Conservation (phyloP, 2,113 vertebrate species). For the Phalacrocorax brasilianus region DNA sequence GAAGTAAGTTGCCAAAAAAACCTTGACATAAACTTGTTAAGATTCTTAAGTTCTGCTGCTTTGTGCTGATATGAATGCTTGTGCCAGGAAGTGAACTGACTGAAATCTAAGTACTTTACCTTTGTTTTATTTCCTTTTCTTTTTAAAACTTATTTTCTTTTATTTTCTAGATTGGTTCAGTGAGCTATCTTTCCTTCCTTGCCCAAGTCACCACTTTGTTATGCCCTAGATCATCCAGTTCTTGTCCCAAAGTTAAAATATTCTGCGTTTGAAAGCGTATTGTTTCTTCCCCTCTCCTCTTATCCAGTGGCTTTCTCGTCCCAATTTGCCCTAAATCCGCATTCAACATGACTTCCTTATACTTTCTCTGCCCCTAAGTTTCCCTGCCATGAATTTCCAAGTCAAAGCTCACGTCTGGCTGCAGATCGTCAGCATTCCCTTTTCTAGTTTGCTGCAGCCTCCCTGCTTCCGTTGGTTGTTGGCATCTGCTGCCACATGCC, state of each 20-base stretch:
- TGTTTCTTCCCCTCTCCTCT: background rate
- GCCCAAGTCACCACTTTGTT: background rate
- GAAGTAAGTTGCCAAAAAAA: background rate
- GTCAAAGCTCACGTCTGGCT: constrained; percentile 6
- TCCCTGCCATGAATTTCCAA: background rate
- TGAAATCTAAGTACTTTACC: background rate
- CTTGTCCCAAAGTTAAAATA: background rate
- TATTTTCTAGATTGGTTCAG: background rate
- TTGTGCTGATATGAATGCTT: background rate
- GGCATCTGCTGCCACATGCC: background rate
- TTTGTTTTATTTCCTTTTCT: background rate
- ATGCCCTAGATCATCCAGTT: background rate
- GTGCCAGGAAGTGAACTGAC: background rate
- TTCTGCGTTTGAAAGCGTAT: background rate
- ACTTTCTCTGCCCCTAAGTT: background rate
- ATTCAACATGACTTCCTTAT: background rate
- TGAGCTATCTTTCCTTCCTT: background rate
- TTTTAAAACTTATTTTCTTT: background rate
- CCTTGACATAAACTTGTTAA: background rate
- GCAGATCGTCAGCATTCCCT: background rate
- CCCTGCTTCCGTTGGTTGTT: background rate
- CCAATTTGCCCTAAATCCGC: background rate
- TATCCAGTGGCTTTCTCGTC: background rate
- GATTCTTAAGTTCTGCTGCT: background rate
- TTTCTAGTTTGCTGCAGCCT: constrained; percentile 4